Evolutionary conservation across 37 sponge, comb jelly and placozoan genomes (phyloP).

Genomic region (Oopsacas minuta): DNA sequence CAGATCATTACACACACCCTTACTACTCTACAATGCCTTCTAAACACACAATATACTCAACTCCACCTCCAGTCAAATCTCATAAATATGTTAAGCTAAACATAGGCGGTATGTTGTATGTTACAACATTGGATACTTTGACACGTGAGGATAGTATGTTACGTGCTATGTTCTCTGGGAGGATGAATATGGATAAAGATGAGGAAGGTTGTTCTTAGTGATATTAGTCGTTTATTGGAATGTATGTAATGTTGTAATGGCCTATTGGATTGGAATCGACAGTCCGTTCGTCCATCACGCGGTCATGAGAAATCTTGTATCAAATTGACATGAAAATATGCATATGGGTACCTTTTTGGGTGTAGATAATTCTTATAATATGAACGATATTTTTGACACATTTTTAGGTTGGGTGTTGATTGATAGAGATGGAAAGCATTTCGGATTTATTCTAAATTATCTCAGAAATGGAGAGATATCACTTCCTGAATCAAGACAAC

Average conservation of each 20-base stretch:
- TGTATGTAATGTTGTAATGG: too few relatives aligned
- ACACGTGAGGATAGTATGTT: conserved; percentile 91
- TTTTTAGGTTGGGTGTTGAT: conserved; percentile 91
- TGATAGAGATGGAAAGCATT: conserved; percentile 91
- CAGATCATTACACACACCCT: background rate
- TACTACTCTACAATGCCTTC: background rate
- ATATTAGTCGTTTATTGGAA: too few relatives aligned
- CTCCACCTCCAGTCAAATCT: background rate
- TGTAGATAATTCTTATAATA: background rate
- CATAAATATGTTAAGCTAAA: conserved; percentile 83
- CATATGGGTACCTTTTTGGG: too few relatives aligned
- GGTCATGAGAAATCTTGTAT: too few relatives aligned
- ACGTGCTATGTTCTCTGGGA: conserved; percentile 91
- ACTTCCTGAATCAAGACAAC: conserved; percentile 63
- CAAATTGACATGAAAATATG: too few relatives aligned
- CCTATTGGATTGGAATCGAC: too few relatives aligned
- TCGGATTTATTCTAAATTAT: conserved; percentile 78
- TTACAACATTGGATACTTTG: conserved; percentile 80
- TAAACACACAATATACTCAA: background rate
- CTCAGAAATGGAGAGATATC: conserved; percentile 72
- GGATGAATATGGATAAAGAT: conserved; percentile 80
- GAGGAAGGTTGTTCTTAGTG: too few relatives aligned
- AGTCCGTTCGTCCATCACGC: too few relatives aligned
- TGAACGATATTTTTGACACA: background rate
- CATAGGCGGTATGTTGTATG: conserved; percentile 81